phyloP scores from a whole-genome alignment of 2,797 vertebrate genomes.

The Lagodon rhomboides region DNA sequence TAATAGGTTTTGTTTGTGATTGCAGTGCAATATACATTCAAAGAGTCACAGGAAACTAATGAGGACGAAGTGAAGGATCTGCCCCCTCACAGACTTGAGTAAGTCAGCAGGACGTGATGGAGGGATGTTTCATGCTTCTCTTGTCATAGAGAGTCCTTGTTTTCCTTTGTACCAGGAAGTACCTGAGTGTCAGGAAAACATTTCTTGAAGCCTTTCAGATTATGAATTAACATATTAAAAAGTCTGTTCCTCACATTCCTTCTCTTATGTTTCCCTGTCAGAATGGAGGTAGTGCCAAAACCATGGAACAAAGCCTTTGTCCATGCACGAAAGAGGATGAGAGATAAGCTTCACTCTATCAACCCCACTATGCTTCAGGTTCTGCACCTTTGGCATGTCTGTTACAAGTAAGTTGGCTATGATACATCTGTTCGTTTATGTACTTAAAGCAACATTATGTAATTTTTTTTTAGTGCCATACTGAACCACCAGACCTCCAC shows the following conservation, averaged over 20 bases:
- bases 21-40: conserved; percentile 91
- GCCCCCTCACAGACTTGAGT: conserved; percentile 90
- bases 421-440: neutral
- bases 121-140: neutral
- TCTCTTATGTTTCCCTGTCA: conserved; percentile 65
- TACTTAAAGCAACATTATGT: too few relatives aligned
- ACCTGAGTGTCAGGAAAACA: neutral
- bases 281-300: conserved; percentile 88
- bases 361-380: conserved; percentile 88
- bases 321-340: conserved; percentile 79
- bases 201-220: neutral
- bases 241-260: neutral
- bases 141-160: neutral
- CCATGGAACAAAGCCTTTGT: conserved; percentile 89
- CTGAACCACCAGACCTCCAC: too few relatives aligned
- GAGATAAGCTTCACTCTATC: conserved; percentile 85
- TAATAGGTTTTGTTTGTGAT: conserved; percentile 39
- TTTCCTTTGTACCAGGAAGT: neutral
- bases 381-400: conserved; percentile 86
- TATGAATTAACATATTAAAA: neutral
- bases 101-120: conserved; percentile 56
- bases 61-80: conserved; percentile 71
- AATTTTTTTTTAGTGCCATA: too few relatives aligned
- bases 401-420: conserved; percentile 85
- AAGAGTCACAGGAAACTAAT: conserved; percentile 81